phyloP scores from a whole-genome alignment of 2,888 invertebrate genomes.

The Nudaria mundana region DNA sequence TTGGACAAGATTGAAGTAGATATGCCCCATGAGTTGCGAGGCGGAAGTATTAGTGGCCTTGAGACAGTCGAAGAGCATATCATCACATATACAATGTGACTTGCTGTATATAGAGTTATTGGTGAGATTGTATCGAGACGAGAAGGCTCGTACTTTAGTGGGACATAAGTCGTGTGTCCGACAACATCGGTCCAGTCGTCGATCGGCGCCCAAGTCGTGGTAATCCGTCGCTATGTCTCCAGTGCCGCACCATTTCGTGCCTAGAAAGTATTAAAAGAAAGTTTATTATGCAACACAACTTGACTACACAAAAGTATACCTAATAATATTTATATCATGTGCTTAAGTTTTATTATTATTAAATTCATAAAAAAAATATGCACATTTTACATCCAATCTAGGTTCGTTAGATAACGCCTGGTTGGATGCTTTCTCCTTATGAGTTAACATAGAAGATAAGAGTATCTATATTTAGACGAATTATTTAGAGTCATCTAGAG shows the following conservation, averaged over 20 bases:
- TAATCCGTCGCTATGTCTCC: constrained; percentile 93
- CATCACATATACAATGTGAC: constrained; percentile 94
- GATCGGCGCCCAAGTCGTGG: constrained; percentile 90
- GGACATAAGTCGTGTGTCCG: constrained; percentile 95
- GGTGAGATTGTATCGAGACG: constrained; percentile 88
- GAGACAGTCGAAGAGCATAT: constrained; percentile 90
- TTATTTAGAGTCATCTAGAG: too few species aligned
- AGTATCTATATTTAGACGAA: too few species aligned
- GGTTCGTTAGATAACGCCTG: too few species aligned
- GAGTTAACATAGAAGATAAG: too few species aligned
- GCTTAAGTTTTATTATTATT: too few species aligned
- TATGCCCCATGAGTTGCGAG: constrained; percentile 89
- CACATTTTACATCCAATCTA: too few species aligned
- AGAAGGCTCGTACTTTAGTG: constrained; percentile 86
- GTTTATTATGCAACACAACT: too few species aligned
- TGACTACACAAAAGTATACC: too few species aligned
- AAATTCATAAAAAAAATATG: too few species aligned
- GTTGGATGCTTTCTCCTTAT: too few species aligned
- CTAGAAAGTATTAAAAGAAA: constrained; percentile 63
- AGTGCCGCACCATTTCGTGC: constrained; percentile 96
- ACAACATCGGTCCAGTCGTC: constrained; percentile 90
- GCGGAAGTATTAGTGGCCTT: constrained; percentile 87
- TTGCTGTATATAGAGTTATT: constrained; percentile 93
- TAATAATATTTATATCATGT: too few species aligned
- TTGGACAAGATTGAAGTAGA: constrained; percentile 92